A percentile compares a stretch with the other conserved stretches of the same genome.
Evolutionary conservation across 2,113 vertebrate species (phyloP).

Genomic region (Cochlearius cochlearius): DNA sequence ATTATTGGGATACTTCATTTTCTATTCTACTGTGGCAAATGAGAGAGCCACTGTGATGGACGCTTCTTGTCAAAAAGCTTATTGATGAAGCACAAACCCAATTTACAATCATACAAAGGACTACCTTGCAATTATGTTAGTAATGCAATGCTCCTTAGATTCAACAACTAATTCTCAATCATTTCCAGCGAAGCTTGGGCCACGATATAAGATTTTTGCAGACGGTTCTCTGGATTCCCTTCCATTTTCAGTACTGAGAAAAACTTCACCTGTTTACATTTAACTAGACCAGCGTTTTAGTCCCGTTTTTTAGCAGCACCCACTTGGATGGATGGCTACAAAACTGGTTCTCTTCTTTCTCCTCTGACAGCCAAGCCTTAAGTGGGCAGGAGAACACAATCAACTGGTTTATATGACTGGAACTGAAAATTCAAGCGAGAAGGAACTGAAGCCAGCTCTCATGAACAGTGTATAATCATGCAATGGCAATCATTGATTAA

Average conservation of each 20-base stretch:
- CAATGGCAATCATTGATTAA: neutral
- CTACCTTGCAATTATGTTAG: constrained; percentile 86
- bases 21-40: constrained; percentile 81
- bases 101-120: constrained; percentile 88
- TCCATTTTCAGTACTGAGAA: neutral
- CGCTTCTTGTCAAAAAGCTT: constrained; percentile 91
- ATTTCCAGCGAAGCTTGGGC: constrained; percentile 28
- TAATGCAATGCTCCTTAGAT: constrained; percentile 80
- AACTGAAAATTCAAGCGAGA: neutral
- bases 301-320: neutral
- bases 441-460: neutral
- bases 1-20: constrained; percentile 93
- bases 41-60: constrained; percentile 86
- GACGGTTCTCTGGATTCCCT: neutral
- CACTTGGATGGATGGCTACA: neutral
- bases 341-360: neutral
- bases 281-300: neutral
- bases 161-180: constrained; percentile 80
- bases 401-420: neutral
- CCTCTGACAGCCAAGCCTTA: neutral
- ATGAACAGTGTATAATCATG: neutral
- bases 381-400: neutral
- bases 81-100: constrained; percentile 90
- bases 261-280: neutral
- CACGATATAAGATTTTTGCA: neutral